Base-by-base conservation (phyloP, 1,140 invertebrate genomes). In the Alviniconcha marisindica region DNA sequence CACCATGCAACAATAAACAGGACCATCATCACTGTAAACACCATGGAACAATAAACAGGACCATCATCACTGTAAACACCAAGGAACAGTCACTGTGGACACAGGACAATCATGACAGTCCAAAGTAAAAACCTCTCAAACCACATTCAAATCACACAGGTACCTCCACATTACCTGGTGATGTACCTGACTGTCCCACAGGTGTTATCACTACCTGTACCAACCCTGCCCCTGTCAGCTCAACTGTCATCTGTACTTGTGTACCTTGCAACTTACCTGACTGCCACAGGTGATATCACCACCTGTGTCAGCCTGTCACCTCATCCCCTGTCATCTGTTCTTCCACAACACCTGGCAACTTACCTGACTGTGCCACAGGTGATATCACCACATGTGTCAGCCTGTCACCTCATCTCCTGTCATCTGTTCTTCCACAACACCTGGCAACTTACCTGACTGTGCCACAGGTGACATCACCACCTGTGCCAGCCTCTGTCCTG, bases 361-460 rank as follows among this genome's bases (percentile, higher is more conserved):
- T 44, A 76, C 73, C 73, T 76, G 73, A n/a, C 40, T 44, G 14
- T 18, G 40, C 21, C 40, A 28, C 73, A 10, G 7, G 0, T 21
- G 14, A 12, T n/a, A n/a, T 42, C 24, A 33, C 33, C 73, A 76
- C 36, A 5, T 76, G 38, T 28, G 38, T 31, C 18, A 85, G 63
- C 66, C 80, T 88, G 14, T 81, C 38, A n/a, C 84, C 33, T 90
- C 88, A 84, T 91, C 89, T 12, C 71, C 83, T 54, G 80, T 81
- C 1, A 85, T 51, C 21, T 77, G 12, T 14, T 51, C 76, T 10
- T 77, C 71, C 15, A 76, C 18, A 44, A 21, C 3, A 24, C 18
- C 73, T 76, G 44, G 5, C 3, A 18, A 56, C 77, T 18, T 38
- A 80, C 78, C 78, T 66, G 56, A 7, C 24, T n/a, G 2, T 24